Conservation (phyloP, 2,888 invertebrate species). For the Brassicogethes aeneus region DNA sequence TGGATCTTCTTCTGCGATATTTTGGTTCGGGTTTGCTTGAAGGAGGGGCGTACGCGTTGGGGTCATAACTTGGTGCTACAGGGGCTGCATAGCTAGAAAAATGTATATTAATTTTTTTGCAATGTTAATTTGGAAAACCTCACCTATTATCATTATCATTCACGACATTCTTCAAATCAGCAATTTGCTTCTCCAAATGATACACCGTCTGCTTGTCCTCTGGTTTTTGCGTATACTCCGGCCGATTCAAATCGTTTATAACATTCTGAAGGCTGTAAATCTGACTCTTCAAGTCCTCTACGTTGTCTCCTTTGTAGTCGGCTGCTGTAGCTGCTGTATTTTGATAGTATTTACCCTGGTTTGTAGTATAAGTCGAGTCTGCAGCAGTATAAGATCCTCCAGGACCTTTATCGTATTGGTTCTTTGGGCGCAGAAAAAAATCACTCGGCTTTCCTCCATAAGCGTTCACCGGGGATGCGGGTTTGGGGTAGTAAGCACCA, state of each 20-base stretch:
- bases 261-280: constrained; percentile 30
- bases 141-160: constrained; percentile 17
- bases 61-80: constrained; percentile 2
- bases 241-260: constrained; percentile 27
- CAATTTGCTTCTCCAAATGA: constrained; percentile 29
- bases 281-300: constrained; percentile 29
- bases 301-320: constrained; percentile 16
- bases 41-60: background rate
- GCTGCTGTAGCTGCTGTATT: constrained; percentile 20
- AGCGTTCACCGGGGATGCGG: no score
- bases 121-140: constrained; percentile 19
- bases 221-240: constrained; percentile 26
- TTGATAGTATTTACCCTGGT: constrained; percentile 22
- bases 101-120: no score
- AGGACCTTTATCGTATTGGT: constrained; percentile 2
- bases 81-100: no score
- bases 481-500: no score
- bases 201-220: constrained; percentile 28
- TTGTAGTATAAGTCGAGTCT: constrained; percentile 15
- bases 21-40: background rate
- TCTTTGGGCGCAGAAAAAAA: constrained; percentile 10
- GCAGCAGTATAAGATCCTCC: constrained; percentile 12
- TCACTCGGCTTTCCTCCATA: no score
- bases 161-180: constrained; percentile 26
- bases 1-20: constrained; percentile 6